Base-by-base conservation (phyloP, 2,888 invertebrate species). In the Callimorpha dominula region DNA sequence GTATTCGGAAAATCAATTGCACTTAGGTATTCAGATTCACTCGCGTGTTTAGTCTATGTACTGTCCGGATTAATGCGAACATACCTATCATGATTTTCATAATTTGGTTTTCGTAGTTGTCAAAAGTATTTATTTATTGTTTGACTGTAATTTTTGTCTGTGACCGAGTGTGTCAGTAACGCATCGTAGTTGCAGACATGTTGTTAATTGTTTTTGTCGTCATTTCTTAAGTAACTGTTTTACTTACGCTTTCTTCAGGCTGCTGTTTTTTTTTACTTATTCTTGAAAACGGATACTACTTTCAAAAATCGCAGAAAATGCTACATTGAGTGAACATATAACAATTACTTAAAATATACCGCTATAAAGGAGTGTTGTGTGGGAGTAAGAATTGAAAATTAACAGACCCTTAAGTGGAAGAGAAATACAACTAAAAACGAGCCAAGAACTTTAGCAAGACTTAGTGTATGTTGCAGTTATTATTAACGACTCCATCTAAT, bases 1-100 rank as follows among this genome's bases (percentile, higher is more conserved):
- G 84, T 81, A 82, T 81, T 78, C 65, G 72, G 81, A 82, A 81
- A 82, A 76, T 84, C 78, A 77, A 84, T 86, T 82, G 77, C 74
- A 81, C 77, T 80, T 82, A 77, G 80, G 71, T 80, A 76, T 66
- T 20, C 60, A 49, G 57, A 66, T 78, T 74, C 31, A 31, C 6
- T 6, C 1, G 46, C 31, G 40, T 71, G 46, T 60, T 54, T 49
- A n/a, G 60, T 43, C 9, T 50, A n/a, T 74, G n/a, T 14, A 60
- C 12, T 57, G 6, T 31, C 60, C 31, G 60, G 5, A 14, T 31
- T 60, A 31, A 60, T 60, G 31, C 60, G 60, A 60, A 8, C 2
- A 31, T 60, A 60, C 31, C 14, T 31, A 31, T 31, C 31, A 60
- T 14, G 14, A 11, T 31, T 31, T 60, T 60, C 31, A 31, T 31